Evolutionary conservation across 1,140 invertebrate genomes (phyloP).

Genomic region (Oryctes rhinoceros): DNA sequence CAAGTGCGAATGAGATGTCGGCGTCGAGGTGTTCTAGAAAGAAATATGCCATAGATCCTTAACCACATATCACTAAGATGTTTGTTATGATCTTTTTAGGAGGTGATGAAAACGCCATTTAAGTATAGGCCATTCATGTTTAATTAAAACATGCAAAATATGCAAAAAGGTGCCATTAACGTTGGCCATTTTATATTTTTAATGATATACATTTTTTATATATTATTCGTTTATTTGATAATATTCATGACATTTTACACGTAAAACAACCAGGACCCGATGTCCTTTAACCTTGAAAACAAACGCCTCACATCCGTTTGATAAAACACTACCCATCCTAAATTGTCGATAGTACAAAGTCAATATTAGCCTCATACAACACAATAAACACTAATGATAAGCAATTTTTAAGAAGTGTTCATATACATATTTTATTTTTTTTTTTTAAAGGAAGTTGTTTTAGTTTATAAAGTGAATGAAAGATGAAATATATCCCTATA

Average conservation of each 20-base stretch:
- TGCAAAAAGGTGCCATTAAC: background rate
- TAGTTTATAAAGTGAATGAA: background rate
- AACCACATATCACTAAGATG: conserved; percentile 16
- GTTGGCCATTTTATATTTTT: conserved; percentile 35
- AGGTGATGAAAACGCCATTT: background rate
- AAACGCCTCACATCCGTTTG: background rate
- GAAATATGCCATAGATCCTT: background rate
- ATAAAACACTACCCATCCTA: background rate
- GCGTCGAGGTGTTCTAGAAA: background rate
- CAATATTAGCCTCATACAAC: background rate
- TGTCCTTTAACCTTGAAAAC: background rate
- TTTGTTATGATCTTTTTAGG: conserved; percentile 5
- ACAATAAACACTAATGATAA: too few relatives aligned
- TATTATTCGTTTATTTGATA: conserved; percentile 3
- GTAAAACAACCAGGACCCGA: background rate
- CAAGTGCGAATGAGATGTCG: conserved; percentile 26
- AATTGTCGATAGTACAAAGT: conserved; percentile 24
- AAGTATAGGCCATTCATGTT: too few relatives aligned
- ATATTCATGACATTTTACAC: conserved; percentile 4
- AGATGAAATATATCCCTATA: background rate
- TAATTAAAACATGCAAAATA: background rate
- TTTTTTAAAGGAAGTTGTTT: background rate
- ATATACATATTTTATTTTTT: too few relatives aligned
- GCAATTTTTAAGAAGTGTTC: too few relatives aligned
- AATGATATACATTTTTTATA: conserved; percentile 35